These are phyloP conservation scores for Paelopatides confundens DNA, from an alignment of 53 echinoderm and acorn worm species.

Conservation along the genomic window DNA sequence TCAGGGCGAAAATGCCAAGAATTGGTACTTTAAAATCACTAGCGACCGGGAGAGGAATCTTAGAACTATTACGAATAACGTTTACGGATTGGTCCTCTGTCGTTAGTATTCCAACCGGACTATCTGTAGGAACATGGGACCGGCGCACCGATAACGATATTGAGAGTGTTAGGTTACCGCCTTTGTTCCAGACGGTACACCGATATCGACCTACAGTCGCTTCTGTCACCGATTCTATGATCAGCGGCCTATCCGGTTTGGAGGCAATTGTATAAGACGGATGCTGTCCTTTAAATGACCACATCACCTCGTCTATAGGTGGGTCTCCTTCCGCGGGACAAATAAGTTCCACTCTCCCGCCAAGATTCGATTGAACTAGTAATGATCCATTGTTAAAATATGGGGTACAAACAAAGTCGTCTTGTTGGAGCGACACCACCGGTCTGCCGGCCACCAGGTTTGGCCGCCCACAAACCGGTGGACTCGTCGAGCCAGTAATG, in stretches of 20 bases:
- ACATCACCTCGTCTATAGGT: slow-evolving; percentile 5
- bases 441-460: not conserved
- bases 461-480: slow-evolving; percentile 13
- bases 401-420: slow-evolving; percentile 33
- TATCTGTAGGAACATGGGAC: not conserved
- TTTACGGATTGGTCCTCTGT: not conserved
- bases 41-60: not conserved
- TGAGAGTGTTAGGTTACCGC: slow-evolving; percentile 35
- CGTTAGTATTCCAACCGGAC: not conserved
- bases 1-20: slow-evolving; percentile 34
- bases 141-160: slow-evolving; percentile 20
- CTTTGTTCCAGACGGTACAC: slow-evolving; percentile 51
- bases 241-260: slow-evolving; percentile 43
- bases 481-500: not conserved
- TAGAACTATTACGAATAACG: not conserved
- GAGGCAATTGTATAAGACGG: slow-evolving; percentile 35
- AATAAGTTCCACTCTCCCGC: slow-evolving; percentile 8
- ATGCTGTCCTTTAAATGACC: slow-evolving; percentile 37
- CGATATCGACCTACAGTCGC: slow-evolving; percentile 37
- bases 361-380: not conserved
- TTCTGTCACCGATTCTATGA: slow-evolving; percentile 10
- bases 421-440: not conserved
- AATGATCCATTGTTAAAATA: slow-evolving; percentile 32
- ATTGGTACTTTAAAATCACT: slow-evolving; percentile 36
- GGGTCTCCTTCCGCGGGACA: slow-evolving; percentile 45